Percentiles rank a stretch among this genome's conserved stretches.
phyloP scores from a whole-genome alignment of 2,113 vertebrate species.

The Apodemus speciosus region DNA sequence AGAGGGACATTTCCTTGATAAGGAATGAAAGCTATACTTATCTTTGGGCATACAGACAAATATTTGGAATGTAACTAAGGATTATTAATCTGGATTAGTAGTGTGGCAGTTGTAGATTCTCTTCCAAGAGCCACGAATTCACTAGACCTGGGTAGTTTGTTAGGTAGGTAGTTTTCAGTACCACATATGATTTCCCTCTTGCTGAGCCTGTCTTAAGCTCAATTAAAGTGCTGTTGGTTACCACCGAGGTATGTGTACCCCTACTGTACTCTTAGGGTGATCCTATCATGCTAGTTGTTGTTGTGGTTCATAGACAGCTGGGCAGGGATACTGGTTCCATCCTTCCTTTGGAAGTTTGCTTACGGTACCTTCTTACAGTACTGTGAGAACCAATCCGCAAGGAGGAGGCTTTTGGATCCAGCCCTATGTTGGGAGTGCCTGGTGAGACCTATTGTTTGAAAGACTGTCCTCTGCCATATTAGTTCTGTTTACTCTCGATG shows the following conservation, averaged over 20 bases:
- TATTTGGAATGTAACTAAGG: not conserved
- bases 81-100: not conserved
- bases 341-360: not conserved
- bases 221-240: not conserved
- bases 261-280: too few species aligned
- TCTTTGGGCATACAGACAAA: not conserved
- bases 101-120: not conserved
- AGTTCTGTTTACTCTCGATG: not conserved
- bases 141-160: not conserved
- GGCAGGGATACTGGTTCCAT: not conserved
- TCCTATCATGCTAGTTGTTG: not conserved
- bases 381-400: not conserved
- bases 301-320: not conserved
- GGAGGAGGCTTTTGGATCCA: not conserved
- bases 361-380: not conserved
- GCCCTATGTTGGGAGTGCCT: not conserved
- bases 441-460: not conserved
- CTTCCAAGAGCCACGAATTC: too few species aligned
- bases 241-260: not conserved
- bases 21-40: not conserved
- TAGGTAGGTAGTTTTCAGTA: not conserved
- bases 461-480: not conserved
- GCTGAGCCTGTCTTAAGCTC: not conserved
- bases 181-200: not conserved
- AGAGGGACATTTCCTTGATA: not conserved